These are phyloP conservation scores for Benthosema pterotum DNA, from an alignment of 2,797 vertebrate genomes.

Conservation along the genomic window DNA sequence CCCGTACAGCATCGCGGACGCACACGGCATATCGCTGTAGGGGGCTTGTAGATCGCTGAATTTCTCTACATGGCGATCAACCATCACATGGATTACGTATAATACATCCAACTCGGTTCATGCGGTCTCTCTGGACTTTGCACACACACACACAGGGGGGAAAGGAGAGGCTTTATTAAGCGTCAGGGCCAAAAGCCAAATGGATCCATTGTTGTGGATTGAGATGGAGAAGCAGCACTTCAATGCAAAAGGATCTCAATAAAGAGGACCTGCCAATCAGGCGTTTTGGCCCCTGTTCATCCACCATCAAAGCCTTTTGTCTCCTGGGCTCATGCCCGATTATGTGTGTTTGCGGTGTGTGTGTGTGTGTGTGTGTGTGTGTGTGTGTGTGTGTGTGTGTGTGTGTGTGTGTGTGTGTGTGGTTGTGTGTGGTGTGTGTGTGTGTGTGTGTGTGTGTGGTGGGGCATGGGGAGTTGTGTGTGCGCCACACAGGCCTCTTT, in stretches of 20 bases:
- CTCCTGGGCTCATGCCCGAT: constrained; percentile 71
- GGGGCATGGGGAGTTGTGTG: constrained; percentile 63
- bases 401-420: constrained; percentile 29
- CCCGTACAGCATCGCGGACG: no score
- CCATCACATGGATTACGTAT: no score
- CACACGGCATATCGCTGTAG: no score
- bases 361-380: constrained; percentile 29
- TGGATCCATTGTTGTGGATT: constrained; percentile 59
- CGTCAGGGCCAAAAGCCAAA: constrained; percentile 55
- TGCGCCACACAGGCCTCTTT: constrained; percentile 72
- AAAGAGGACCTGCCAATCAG: constrained; percentile 66
- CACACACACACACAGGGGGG: constrained; percentile 20
- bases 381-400: constrained; percentile 40
- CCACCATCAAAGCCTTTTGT: constrained; percentile 73
- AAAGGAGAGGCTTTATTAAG: constrained; percentile 68
- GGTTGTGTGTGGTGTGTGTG: constrained; percentile 61
- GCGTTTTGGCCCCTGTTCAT: constrained; percentile 48
- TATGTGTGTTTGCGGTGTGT: constrained; percentile 58
- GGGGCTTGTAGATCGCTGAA: no score
- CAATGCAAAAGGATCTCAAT: constrained; percentile 67
- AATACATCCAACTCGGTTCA: no score
- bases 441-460: constrained; percentile 39
- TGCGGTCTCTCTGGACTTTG: background rate
- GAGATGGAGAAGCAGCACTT: constrained; percentile 33
- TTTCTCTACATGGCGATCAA: no score